Percentiles rank a stretch among this genome's conserved stretches.
Conservation (phyloP, 2,888 invertebrate species). For the Hypomecis atomaria region DNA sequence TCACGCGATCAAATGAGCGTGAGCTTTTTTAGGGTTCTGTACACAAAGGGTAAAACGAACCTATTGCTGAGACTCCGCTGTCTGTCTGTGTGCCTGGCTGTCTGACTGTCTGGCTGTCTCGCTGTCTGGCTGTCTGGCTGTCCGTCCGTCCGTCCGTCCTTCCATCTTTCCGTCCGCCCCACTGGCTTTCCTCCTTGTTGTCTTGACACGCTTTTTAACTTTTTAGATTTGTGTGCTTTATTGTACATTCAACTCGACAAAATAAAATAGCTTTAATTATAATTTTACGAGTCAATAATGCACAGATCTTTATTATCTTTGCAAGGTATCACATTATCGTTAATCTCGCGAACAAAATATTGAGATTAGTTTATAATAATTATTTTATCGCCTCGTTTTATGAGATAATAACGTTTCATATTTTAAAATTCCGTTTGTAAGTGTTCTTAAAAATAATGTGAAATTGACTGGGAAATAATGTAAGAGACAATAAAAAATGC, state of each 20-base stretch:
- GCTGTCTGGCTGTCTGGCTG: too few species aligned
- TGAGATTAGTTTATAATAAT: conserved; percentile 1
- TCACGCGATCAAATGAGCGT: too few species aligned
- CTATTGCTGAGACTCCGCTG: too few species aligned
- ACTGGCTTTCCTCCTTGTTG: neutral
- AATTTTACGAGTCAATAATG: conserved; percentile 28
- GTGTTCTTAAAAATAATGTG: neutral
- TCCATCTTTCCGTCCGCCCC: too few species aligned
- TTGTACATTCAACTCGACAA: conserved; percentile 1
- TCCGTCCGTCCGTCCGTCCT: too few species aligned
- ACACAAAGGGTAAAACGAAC: too few species aligned
- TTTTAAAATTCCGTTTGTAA: neutral
- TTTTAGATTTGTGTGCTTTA: neutral
- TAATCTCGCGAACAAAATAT: conserved; percentile 8
- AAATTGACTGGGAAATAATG: too few species aligned
- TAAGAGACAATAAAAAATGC: too few species aligned
- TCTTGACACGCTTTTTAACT: neutral
- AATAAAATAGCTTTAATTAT: conserved; percentile 25
- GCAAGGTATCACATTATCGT: conserved; percentile 14
- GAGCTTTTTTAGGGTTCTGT: too few species aligned
- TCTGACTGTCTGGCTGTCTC: too few species aligned
- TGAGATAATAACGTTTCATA: neutral
- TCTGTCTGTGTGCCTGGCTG: too few species aligned
- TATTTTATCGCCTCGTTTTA: conserved; percentile 8
- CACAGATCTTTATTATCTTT: conserved; percentile 26